Conservation (phyloP, 2,797 vertebrate genomes). For the Todus mexicanus region DNA sequence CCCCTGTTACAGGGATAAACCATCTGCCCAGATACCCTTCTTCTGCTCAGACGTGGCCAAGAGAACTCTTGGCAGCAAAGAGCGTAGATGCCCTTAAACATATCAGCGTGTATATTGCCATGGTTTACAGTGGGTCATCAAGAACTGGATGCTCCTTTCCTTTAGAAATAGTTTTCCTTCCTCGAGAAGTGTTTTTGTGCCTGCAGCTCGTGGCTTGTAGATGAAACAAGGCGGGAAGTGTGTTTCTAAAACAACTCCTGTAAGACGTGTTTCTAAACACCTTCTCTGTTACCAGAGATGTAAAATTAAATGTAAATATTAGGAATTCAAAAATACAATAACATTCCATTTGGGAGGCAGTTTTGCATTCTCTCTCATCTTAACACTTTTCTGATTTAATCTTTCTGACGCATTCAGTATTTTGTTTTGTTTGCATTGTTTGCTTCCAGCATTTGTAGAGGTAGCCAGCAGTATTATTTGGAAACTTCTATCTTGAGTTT, state of each 20-base stretch:
- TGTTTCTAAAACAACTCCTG: neutral
- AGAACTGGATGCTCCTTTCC: neutral
- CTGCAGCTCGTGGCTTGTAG: neutral
- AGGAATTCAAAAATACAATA: neutral
- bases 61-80: neutral
- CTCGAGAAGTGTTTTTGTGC: neutral
- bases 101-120: fast-evolving
- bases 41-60: neutral
- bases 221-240: neutral
- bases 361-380: neutral
- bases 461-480: neutral
- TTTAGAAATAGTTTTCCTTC: neutral
- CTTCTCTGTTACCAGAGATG: neutral
- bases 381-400: neutral
- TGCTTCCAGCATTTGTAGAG: neutral
- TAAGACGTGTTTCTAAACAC: neutral
- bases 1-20: fast-evolving
- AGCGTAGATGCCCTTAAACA: neutral
- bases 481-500: neutral
- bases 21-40: neutral
- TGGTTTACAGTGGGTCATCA: neutral
- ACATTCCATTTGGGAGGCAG: neutral
- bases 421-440: neutral
- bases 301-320: neutral
- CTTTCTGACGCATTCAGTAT: neutral